Conservation (phyloP, 2,797 vertebrate genomes). For the Pitangus sulphuratus region DNA sequence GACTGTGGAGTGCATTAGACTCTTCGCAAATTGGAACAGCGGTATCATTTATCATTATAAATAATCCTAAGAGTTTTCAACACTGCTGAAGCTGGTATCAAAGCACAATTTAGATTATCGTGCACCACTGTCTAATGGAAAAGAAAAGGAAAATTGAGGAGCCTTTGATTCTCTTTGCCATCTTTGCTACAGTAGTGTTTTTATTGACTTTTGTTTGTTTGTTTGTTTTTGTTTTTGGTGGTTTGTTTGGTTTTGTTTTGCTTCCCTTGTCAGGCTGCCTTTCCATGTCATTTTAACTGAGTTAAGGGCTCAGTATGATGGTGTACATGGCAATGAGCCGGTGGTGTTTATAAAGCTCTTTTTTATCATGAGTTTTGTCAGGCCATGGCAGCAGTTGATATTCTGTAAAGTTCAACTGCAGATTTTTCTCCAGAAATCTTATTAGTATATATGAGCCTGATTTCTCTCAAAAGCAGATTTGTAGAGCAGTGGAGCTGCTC, state of each 20-base stretch:
- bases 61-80: slow-evolving; percentile 20
- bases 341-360: neutral
- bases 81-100: neutral
- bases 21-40: neutral
- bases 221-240: no score
- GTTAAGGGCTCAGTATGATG: neutral
- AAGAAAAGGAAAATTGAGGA: neutral
- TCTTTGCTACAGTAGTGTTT: neutral
- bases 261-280: neutral
- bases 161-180: neutral
- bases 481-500: neutral
- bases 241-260: neutral
- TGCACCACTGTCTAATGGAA: neutral
- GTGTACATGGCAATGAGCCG: neutral
- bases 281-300: neutral
- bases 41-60: slow-evolving; percentile 12
- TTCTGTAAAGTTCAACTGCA: neutral
- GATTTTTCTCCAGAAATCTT: neutral
- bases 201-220: neutral
- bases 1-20: neutral
- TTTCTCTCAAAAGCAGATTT: neutral
- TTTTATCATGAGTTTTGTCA: neutral
- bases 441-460: neutral
- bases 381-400: neutral
- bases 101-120: neutral